Base-by-base conservation (phyloP, 2,113 vertebrate species). In the Tachysurus fulvidraco region DNA sequence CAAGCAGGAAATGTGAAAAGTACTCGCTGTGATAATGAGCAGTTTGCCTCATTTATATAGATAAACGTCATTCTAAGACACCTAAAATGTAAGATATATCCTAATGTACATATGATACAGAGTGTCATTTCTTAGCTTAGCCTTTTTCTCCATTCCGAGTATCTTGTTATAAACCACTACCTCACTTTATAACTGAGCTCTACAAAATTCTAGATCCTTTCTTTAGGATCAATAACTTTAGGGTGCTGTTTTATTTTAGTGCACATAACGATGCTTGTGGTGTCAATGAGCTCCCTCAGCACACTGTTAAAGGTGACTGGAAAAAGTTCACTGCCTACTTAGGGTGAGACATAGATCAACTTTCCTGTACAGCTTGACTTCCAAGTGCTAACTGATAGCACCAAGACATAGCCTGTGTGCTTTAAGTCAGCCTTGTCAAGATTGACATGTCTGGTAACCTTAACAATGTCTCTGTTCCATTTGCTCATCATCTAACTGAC, bases 11-110 rank as follows among this genome's bases (percentile, higher is more conserved):
- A 84, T 81, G 55, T 78, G 44, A 82, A 60, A 50, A 65, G 57
- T n/a, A 41, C 85, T 73, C 8, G 59, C 57, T 52, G 86, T 85
- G 71, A 85, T 64, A 67, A 67, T 41, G 86, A 87, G 82, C 71
- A 52, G 25, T 62, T 62, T 44, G 19, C 65, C 80, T 87, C 83
- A 71, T 90, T 87, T 83, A 88, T 90, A 87, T 64, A 73, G 62
- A 83, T 88, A 67, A 81, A 79, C 67, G 82, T 71, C 69, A 81
- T 25, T 84, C 86, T 59, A 79, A 84, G 65, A 78, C 54, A 46
- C n/a, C 36, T 59, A 81, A 79, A 87, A 86, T 85, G 44, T 83
- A 87, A 87, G 64, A 84, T 65, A 60, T 71, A 84, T 74, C 21
- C 89, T 81, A 84, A 59, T 60, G 60, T 30, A 16, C 84, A 44